phyloP scores from a whole-genome alignment of 2,113 vertebrate species.

The Marmota monax region DNA sequence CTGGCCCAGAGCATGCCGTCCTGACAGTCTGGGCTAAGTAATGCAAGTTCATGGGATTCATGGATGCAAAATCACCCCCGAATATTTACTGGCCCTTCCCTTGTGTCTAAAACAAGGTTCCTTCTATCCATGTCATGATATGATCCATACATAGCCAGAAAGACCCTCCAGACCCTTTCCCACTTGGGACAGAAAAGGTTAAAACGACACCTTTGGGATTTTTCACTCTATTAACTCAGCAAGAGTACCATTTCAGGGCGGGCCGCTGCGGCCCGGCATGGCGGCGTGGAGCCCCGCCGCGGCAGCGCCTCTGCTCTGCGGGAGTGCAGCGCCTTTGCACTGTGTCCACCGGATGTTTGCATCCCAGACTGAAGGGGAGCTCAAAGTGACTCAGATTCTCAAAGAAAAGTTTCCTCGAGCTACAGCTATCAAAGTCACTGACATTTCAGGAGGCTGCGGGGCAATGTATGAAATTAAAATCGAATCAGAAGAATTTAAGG shows the following conservation, averaged over 20 bases:
- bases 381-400: too few species aligned
- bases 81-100: not conserved
- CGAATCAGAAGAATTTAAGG: constrained; percentile 95
- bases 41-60: not conserved
- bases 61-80: not conserved
- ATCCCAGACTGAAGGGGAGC: too few species aligned
- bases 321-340: too few species aligned
- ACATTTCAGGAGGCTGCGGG: constrained; percentile 94
- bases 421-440: too few species aligned
- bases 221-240: not conserved
- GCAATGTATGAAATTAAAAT: constrained; percentile 98
- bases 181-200: not conserved
- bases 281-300: constrained; percentile 71
- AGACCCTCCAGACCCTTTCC: not conserved
- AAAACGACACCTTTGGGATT: not conserved
- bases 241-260: constrained; percentile 47
- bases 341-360: too few species aligned
- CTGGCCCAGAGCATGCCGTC: not conserved
- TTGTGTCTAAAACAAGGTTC: not conserved
- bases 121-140: not conserved
- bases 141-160: rapidly evolving
- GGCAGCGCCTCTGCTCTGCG: constrained; percentile 57
- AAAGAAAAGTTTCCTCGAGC: too few species aligned
- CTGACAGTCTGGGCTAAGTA: not conserved
- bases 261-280: constrained; percentile 74